These are phyloP conservation scores for Hirtodrosophila confusa DNA, from an alignment of 2,888 invertebrate genomes.

Conservation along the genomic window DNA sequence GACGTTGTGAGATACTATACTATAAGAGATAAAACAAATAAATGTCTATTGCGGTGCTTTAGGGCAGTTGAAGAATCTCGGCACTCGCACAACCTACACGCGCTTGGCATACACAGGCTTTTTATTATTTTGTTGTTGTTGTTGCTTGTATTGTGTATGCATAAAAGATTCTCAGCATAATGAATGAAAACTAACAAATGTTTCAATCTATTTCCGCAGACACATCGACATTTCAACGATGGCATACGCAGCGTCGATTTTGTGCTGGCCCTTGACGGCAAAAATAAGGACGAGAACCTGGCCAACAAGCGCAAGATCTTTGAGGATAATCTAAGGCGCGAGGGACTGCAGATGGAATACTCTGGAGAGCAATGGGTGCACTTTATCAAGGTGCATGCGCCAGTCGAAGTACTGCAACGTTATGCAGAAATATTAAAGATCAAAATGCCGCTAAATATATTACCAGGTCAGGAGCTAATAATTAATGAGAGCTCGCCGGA, in stretches of 20 bases:
- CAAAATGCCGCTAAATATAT: conserved; percentile 89
- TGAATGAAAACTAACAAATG: background rate
- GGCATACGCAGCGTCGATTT: conserved; percentile 86
- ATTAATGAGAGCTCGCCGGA: conserved; percentile 67
- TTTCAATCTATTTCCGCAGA: conserved; percentile 78
- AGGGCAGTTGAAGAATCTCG: background rate
- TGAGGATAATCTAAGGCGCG: conserved; percentile 87
- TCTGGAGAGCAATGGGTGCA: conserved; percentile 87
- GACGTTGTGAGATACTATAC: conserved; percentile 12
- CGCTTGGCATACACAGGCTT: conserved; percentile 30
- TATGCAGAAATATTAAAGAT: conserved; percentile 92
- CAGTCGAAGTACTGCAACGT: conserved; percentile 88
- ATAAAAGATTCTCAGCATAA: background rate
- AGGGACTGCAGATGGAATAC: conserved; percentile 87
- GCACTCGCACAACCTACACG: conserved; percentile 38
- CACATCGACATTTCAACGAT: conserved; percentile 85
- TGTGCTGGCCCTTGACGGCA: conserved; percentile 87
- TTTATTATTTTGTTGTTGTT: conserved; percentile 1
- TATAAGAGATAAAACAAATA: no score
- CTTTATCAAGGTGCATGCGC: conserved; percentile 91
- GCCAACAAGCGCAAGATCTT: conserved; percentile 85
- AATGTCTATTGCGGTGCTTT: no score
- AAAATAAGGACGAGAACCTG: conserved; percentile 65
- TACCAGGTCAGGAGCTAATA: conserved; percentile 83
- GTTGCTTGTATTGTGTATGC: conserved; percentile 8